phyloP scores from a whole-genome alignment of 2,888 invertebrate genomes.

The Adela reaumurella region DNA sequence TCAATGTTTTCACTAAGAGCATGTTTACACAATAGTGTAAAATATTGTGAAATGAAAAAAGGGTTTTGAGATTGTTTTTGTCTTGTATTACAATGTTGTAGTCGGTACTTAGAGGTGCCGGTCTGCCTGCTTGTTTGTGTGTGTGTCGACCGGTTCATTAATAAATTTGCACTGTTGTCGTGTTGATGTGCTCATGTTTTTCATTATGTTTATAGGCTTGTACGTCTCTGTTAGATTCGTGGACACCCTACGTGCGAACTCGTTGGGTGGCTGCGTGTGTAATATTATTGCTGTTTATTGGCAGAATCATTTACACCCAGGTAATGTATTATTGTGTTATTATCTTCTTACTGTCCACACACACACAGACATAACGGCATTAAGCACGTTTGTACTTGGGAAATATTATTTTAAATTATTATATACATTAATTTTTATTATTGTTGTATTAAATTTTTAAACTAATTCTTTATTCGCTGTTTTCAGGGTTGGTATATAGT shows the following conservation, averaged over 20 bases:
- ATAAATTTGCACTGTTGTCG: background rate
- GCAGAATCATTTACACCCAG: conserved; percentile 38
- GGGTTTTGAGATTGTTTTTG: too few relatives aligned
- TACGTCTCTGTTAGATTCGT: conserved; percentile 45
- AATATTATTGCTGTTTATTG: conserved; percentile 31
- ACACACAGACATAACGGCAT: background rate
- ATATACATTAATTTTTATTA: too few relatives aligned
- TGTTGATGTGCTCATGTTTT: conserved; percentile 8
- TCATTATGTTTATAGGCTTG: conserved; percentile 37
- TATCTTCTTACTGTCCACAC: background rate
- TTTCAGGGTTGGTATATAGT: conserved; percentile 99
- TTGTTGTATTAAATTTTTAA: too few relatives aligned
- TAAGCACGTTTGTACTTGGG: background rate
- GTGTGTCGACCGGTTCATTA: conserved; percentile 1
- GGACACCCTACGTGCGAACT: conserved; percentile 35
- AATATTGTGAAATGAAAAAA: too few relatives aligned
- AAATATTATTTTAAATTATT: too few relatives aligned
- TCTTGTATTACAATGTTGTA: too few relatives aligned
- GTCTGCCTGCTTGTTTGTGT: conserved; percentile 1
- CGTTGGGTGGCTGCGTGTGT: conserved; percentile 34
- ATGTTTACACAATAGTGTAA: too few relatives aligned
- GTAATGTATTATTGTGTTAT: conserved; percentile 17
- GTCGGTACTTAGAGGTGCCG: too few relatives aligned
- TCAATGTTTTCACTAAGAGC: too few relatives aligned
- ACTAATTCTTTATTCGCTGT: too few relatives aligned